Evolutionary conservation across 2,113 vertebrate species (phyloP), one percentile per base, ranked within the genome.

Genomic region (Ammodytes marinus): DNA sequence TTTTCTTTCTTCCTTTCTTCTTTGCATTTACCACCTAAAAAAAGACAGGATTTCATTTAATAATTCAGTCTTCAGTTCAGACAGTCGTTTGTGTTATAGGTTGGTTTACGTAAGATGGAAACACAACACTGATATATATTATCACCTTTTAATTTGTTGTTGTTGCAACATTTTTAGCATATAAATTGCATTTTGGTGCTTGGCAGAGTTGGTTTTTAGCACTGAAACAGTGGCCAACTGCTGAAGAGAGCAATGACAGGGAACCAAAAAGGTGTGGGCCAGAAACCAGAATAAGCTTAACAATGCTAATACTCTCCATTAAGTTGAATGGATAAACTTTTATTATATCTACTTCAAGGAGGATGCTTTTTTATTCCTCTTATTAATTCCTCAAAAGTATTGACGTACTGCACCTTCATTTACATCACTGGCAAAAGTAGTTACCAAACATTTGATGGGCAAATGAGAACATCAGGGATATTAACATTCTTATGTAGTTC

Each of bases 1-100:
- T 99, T 96, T 99, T 99, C 96, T 99, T 99, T 94, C 96, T 99
- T 57, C 93, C 96, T 93, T 97, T 99, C 93, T 99, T 99, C 94
- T 99, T 99, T 81, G 95, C 96, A 95, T 99, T 99, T 94, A 99
- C 93, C 92, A 99, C 98, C 98, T 99, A 77, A 70, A 73, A 50
- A 74, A 52, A 59, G 6, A 70, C 7, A 77, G 13, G 11, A 49
- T 60, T 57, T 68, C 12, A 8, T 50, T 61, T 14, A 69, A 45
- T 50, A 9, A 60, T 47, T 57, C 8, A 50, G 27, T 39, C 5
- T 15, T 10, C 10, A 61, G 14, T 17, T 83, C 8, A 39, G 19
- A 4, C 5, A 61, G 60, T 55, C 4, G 59, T 47, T 14, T 46
- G 37, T 6, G 1, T 17, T 43, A 10, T 10, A 53, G 13, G 45